Base-by-base conservation (phyloP, 1,140 invertebrate species). In the Oncopeltus fasciatus region DNA sequence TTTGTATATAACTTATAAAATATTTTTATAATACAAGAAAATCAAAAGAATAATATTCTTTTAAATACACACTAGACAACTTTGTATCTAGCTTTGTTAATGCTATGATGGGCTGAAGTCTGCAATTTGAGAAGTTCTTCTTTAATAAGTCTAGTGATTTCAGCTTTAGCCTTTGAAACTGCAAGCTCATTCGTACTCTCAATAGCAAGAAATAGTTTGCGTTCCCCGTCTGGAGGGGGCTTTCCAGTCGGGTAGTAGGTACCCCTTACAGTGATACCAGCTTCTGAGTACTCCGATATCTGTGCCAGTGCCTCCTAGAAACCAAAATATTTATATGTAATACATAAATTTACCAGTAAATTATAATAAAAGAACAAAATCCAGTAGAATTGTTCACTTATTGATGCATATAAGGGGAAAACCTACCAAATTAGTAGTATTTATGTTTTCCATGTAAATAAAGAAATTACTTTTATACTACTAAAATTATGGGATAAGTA, bases 201-300 rank as follows among this genome's bases (percentile, higher is more conserved):
- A 70, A 99, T 97, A n/a, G 95, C 94, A 44, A 99, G 77, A 74
- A 98, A 99, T 0, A 99, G 77, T 72, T 98, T 98, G 14, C 95
- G 78, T 68, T 99, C 97, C 12, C 93, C 95, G 67, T 97, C 95
- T 0, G 92, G 90, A 0, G 87, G 84, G 20, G 81, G 77, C 73
- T 95, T 95, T n/a, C 91, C 90, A 11, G 87, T 78, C 0, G 85
- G 88, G 56, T 94, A 92, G 72, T 94, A 99, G 0, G 95, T 97
- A n/a, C 97, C 97, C 33, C 96, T 80, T 0, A 99, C 96, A 0
- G 95, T 98, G 24, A 99, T 89, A 53, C 96, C 96, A 2, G 95
- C 96, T 74, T 99, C 97, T 0, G 95, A 97, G 75, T 98, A 99
- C 74, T 99, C 97, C 21, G 92, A 94, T 67, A 99, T 98, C 71